phyloP scores from a whole-genome alignment of 2,888 invertebrate genomes.

The Sinhomidia bicolor region DNA sequence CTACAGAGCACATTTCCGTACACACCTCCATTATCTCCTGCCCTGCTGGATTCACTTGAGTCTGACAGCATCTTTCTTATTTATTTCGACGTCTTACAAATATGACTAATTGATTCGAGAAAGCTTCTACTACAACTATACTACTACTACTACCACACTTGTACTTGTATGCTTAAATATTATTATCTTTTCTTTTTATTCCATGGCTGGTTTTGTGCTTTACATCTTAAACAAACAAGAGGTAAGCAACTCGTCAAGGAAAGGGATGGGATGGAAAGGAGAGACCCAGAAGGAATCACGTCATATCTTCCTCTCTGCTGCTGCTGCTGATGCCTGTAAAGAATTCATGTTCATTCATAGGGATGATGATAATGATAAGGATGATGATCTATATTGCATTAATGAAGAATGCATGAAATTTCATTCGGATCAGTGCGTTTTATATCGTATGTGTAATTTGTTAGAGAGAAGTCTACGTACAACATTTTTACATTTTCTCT shows the following conservation, averaged over 20 bases:
- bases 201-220: too few relatives aligned
- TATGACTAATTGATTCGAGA: constrained; percentile 77
- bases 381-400: constrained; percentile 45
- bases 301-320: neutral
- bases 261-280: neutral
- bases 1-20: constrained; percentile 32
- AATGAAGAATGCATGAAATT: constrained; percentile 60
- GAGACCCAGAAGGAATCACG: constrained; percentile 20
- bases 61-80: constrained; percentile 57
- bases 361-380: neutral
- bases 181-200: neutral
- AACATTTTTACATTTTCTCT: neutral
- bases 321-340: neutral
- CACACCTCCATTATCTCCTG: constrained; percentile 60
- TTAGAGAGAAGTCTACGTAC: neutral
- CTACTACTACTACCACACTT: constrained; percentile 32
- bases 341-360: constrained; percentile 46
- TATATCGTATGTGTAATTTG: neutral
- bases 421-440: neutral
- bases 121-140: too few relatives aligned
- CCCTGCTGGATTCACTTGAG: constrained; percentile 55
- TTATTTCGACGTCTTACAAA: constrained; percentile 74
- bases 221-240: constrained; percentile 25
- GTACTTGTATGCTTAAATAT: neutral
- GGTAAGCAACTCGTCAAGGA: neutral